These are phyloP conservation scores for Invenusta paracnida DNA, from an alignment of 2,888 invertebrate species.

Conservation along the genomic window DNA sequence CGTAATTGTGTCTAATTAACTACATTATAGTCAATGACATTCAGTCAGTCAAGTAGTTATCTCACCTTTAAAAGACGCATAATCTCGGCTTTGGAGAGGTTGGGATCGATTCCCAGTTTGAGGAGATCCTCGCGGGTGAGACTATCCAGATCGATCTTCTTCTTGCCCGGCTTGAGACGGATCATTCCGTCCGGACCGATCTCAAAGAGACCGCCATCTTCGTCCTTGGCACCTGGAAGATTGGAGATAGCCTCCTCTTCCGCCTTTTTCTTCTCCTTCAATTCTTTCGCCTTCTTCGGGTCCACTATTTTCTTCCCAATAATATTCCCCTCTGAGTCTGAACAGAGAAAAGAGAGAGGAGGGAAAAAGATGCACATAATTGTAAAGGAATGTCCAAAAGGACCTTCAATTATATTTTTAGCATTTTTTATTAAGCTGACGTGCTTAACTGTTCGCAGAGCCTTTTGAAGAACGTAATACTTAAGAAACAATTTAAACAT, in stretches of 20 bases:
- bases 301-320: slow-evolving; percentile 46
- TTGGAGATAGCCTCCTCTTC: neutral
- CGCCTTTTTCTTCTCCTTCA: neutral
- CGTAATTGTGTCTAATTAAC: too few relatives aligned
- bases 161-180: slow-evolving; percentile 55
- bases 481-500: too few relatives aligned
- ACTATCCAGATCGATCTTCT: slow-evolving; percentile 57
- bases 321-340: slow-evolving; percentile 46
- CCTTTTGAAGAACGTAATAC: too few relatives aligned
- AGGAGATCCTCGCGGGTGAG: slow-evolving; percentile 55
- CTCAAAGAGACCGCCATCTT: slow-evolving; percentile 54
- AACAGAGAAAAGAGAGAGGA: neutral
- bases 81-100: slow-evolving; percentile 56
- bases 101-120: slow-evolving; percentile 57
- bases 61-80: slow-evolving; percentile 53
- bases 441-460: too few relatives aligned
- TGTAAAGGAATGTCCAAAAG: too few relatives aligned
- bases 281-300: neutral
- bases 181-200: slow-evolving; percentile 53
- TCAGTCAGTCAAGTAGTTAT: too few relatives aligned
- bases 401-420: too few relatives aligned
- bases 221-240: slow-evolving; percentile 38
- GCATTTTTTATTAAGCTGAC: too few relatives aligned
- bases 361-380: too few relatives aligned
- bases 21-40: too few relatives aligned